phyloP scores from a whole-genome alignment of 2,797 vertebrate species.

The Thamnophis elegans region DNA sequence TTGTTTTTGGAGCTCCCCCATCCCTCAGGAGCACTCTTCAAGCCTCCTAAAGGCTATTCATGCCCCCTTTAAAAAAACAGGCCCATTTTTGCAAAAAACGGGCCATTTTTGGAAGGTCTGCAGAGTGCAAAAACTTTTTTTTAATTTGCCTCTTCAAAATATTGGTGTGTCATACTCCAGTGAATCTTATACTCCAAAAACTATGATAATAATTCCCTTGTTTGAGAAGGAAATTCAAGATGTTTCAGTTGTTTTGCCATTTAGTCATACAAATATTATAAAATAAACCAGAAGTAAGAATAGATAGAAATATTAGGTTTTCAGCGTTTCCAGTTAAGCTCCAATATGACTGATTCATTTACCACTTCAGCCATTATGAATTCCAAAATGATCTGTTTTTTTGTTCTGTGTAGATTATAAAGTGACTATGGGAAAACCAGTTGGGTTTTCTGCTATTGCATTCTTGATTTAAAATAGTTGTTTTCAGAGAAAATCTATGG shows the following conservation, averaged over 20 bases:
- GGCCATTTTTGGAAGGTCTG: too few relatives aligned
- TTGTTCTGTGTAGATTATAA: neutral
- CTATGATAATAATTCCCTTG: neutral
- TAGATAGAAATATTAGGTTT: neutral
- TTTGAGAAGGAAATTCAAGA: neutral
- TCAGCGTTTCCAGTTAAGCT: neutral
- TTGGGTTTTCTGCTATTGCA: neutral
- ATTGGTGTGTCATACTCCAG: too few relatives aligned
- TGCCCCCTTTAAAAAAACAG: too few relatives aligned
- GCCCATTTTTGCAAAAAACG: too few relatives aligned
- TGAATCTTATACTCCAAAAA: too few relatives aligned
- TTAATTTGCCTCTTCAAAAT: too few relatives aligned
- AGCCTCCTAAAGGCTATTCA: too few relatives aligned
- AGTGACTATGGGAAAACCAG: neutral
- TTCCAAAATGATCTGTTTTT: neutral
- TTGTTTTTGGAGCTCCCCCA: too few relatives aligned
- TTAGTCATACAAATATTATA: neutral
- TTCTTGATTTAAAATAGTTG: neutral
- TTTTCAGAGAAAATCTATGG: neutral
- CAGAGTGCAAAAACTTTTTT: too few relatives aligned
- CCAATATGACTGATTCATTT: neutral
- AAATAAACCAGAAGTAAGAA: neutral
- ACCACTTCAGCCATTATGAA: neutral
- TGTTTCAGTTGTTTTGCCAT: neutral
- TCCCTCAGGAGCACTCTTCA: too few relatives aligned